phyloP scores from a whole-genome alignment of 92 coral and sea anemone species.

The Zoanthus sansibaricus region DNA sequence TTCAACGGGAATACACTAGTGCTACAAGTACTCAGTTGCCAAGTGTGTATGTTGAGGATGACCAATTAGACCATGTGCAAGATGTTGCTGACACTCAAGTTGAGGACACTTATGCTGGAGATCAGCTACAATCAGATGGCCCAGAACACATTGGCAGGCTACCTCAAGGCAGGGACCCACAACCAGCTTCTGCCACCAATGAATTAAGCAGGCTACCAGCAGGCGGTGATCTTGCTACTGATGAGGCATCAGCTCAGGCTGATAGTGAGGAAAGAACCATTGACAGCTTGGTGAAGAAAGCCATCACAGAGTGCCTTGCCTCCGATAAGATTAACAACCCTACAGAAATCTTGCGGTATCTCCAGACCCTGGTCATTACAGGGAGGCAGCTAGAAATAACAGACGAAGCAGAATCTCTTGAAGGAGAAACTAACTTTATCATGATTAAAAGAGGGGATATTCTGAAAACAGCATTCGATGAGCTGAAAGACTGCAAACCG shows the following conservation, averaged over 20 bases:
- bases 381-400: conserved; percentile 22
- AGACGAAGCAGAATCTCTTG: conserved; percentile 9
- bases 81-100: conserved; percentile 15
- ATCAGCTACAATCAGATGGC: not conserved
- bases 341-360: not conserved
- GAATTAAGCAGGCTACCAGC: not conserved
- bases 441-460: conserved; percentile 24
- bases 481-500: conserved; percentile 21
- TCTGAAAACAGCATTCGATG: conserved; percentile 20
- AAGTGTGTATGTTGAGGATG: conserved; percentile 6
- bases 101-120: conserved; percentile 31
- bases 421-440: conserved; percentile 31
- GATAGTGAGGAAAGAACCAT: conserved; percentile 7
- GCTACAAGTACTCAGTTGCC: conserved; percentile 29
- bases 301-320: conserved; percentile 12
- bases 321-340: conserved; percentile 17
- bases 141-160: conserved; percentile 2
- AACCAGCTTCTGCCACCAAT: not conserved
- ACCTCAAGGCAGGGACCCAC: not conserved
- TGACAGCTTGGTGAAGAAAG: conserved; percentile 24
- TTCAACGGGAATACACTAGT: conserved; percentile 11
- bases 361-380: conserved; percentile 2
- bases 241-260: conserved; percentile 15
- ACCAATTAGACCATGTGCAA: not conserved
- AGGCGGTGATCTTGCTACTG: conserved; percentile 1